Evolutionary conservation across 2,113 vertebrate genomes (phyloP).

Genomic region (Tapirus terrestris): DNA sequence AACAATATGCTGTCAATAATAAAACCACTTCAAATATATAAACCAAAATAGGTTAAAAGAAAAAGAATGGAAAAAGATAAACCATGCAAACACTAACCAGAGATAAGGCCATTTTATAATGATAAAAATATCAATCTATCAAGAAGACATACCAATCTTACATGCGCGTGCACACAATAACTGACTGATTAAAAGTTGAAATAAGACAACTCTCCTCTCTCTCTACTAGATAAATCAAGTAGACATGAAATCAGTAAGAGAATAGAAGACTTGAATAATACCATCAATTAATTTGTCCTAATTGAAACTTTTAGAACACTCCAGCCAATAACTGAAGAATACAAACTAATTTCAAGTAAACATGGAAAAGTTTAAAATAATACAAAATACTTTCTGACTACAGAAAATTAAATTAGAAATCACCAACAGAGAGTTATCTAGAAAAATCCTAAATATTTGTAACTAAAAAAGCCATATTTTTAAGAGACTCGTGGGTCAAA

Average conservation of each 20-base stretch:
- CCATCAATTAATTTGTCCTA: not conserved
- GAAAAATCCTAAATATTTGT: not conserved
- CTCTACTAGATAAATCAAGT: not conserved
- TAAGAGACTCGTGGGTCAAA: not conserved
- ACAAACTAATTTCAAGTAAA: not conserved
- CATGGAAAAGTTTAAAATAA: not conserved
- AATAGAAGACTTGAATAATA: not conserved
- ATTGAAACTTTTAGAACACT: not conserved
- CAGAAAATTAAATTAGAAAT: not conserved
- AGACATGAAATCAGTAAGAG: not conserved
- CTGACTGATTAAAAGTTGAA: not conserved
- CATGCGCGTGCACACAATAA: not conserved
- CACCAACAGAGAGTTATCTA: not conserved
- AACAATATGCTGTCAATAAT: not conserved
- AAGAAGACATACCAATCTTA: not conserved
- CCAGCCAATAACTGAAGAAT: not conserved
- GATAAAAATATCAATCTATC: not conserved
- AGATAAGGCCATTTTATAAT: not conserved
- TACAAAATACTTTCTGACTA: not conserved
- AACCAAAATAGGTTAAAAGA: not conserved
- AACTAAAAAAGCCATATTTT: not conserved
- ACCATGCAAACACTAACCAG: not conserved
- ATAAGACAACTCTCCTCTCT: not conserved
- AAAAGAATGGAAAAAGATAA: constrained; percentile 6
- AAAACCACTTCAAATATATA: not conserved